Evolutionary conservation across 2,888 invertebrate species (phyloP).

Genomic region (Leptinotarsa haldemani): DNA sequence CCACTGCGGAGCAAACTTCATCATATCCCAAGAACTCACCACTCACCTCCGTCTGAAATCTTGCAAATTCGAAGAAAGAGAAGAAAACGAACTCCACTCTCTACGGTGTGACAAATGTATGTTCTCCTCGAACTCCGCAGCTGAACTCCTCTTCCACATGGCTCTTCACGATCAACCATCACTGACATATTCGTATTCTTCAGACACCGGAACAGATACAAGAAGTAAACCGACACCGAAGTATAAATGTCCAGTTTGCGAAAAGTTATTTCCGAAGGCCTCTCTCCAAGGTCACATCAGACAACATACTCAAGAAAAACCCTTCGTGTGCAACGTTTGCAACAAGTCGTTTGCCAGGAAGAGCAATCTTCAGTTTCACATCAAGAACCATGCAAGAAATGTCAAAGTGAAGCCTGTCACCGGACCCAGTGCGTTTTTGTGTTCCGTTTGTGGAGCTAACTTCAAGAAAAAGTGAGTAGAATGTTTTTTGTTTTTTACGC

Average conservation of each 20-base stretch:
- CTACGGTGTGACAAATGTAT: slow-evolving; percentile 72
- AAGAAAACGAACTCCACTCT: slow-evolving; percentile 44
- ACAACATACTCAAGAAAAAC: slow-evolving; percentile 80
- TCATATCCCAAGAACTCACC: slow-evolving; percentile 79
- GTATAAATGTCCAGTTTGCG: slow-evolving; percentile 77
- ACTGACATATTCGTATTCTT: slow-evolving; percentile 55
- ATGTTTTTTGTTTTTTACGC: background rate
- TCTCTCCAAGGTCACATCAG: slow-evolving; percentile 78
- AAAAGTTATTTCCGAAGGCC: slow-evolving; percentile 73
- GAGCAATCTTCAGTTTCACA: slow-evolving; percentile 75
- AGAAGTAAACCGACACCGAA: slow-evolving; percentile 63
- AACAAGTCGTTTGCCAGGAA: slow-evolving; percentile 74
- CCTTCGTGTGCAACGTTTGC: slow-evolving; percentile 76
- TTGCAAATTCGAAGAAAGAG: slow-evolving; percentile 66
- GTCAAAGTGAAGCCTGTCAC: slow-evolving; percentile 14
- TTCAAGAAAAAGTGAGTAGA: slow-evolving; percentile 67
- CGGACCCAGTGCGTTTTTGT: slow-evolving; percentile 59
- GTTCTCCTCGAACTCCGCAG: slow-evolving; percentile 73
- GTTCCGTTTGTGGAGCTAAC: slow-evolving; percentile 66
- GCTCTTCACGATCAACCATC: slow-evolving; percentile 73
- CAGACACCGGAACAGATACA: slow-evolving; percentile 45
- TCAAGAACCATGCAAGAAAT: slow-evolving; percentile 63
- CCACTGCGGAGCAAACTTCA: slow-evolving; percentile 77
- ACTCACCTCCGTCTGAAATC: slow-evolving; percentile 75
- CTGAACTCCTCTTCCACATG: slow-evolving; percentile 81